phyloP scores from a whole-genome alignment of 2,797 vertebrate species.

The Gambusia yucatana region DNA sequence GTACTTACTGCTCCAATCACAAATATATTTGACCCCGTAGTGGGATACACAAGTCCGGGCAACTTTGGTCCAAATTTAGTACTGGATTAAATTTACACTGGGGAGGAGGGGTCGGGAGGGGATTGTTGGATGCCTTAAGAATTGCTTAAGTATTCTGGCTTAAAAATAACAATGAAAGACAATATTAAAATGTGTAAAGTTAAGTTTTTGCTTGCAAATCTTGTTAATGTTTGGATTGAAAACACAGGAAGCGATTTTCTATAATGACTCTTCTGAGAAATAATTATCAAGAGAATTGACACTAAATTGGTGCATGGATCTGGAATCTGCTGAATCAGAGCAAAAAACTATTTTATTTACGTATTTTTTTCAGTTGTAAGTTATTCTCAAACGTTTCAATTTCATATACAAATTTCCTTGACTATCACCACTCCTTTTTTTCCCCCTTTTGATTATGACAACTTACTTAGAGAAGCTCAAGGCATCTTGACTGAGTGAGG shows the following conservation, averaged over 20 bases:
- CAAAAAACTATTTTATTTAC: neutral
- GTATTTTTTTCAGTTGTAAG: neutral
- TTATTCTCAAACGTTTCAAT: neutral
- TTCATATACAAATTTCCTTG: neutral
- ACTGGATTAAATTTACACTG: neutral
- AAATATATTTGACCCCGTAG: slow-evolving; percentile 44
- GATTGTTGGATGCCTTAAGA: neutral
- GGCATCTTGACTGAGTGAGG: neutral
- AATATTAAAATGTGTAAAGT: neutral
- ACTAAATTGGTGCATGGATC: neutral
- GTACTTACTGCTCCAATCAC: slow-evolving; percentile 86
- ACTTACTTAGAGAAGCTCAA: neutral
- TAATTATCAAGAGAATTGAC: neutral
- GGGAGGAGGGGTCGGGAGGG: too few relatives aligned
- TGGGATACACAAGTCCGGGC: neutral
- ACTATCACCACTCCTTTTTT: neutral
- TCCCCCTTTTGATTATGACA: neutral
- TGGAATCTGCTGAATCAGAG: neutral
- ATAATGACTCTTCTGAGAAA: neutral
- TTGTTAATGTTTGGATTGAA: neutral
- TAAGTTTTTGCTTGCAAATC: neutral
- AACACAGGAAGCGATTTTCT: too few relatives aligned
- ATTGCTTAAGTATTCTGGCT: neutral
- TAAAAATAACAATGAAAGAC: neutral
- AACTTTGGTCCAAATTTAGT: neutral